Evolutionary conservation across 2,888 invertebrate species (phyloP), one percentile per base, ranked within the genome.

Genomic region (Cataglyphis albicans): DNA sequence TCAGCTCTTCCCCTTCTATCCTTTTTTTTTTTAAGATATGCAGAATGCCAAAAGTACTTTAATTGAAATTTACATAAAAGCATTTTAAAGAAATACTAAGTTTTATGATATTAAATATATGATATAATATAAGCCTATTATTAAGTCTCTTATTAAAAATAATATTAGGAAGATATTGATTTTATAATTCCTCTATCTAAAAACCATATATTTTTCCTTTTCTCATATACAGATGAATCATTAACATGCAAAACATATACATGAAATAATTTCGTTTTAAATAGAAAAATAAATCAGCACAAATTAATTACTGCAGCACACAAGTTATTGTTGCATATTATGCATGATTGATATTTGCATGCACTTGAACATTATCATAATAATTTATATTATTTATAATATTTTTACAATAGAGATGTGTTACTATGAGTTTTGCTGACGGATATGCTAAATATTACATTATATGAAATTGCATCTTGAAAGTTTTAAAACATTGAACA

Each of bases 311-410:
- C 25, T 65, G 81, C 57, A 81, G 67, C 67, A 83, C 61, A 68
- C 35, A 82, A 61, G 15, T 32, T 63, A 35, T 41, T 61, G 44
- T 61, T 15, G 38, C 82, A 59, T 44, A 48, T 87, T 87, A 52
- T 86, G 88, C 88, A 90, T 88, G 86, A 74, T 52, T 57, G 64
- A 70, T 63, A 84, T 3, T 76, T 84, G 89, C 88, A 88, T 84
- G 88, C 41, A 82, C n/a, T 32, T 67, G n/a, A 57, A 76, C 44
- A 61, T 78, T 78, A 44, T 35, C 21, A 10, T 35, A 44, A 48
- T 70, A 61, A 70, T 78, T 68, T 59, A 59, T 21, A 78, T 35
- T 41, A 74, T 74, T 74, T 32, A 64, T 25, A 32, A 64, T 25
- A 32, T 38, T 57, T 75, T 76, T 67, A 48, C 18, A 10, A 15